Base-by-base conservation (phyloP, 2,797 vertebrate species). In the Rallus crepitans region DNA sequence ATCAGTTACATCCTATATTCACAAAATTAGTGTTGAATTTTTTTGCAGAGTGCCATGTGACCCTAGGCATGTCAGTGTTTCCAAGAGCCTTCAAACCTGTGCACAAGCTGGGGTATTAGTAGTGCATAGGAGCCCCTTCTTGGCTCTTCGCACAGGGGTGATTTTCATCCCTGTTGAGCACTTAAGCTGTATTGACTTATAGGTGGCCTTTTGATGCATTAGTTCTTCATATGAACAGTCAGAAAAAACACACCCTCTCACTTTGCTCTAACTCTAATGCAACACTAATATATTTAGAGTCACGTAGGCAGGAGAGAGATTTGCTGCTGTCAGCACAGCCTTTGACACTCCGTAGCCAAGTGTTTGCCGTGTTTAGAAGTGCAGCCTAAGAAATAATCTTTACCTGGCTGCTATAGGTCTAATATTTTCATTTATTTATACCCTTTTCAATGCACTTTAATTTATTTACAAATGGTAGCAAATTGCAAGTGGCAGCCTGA, bases 261-360 rank as follows among this genome's bases (percentile, higher is more conserved):
- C 64, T 90, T 47, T 75, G 55, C 90, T 87, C 31, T 9, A 33
- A 9, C 52, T 73, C 65, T 24, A 80, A 75, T 47, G 78, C 53
- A 89, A 2, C 83, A 75, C 64, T 76, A 92, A 87, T 76, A 64
- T 66, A 88, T 94, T 95, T 91, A 23, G 80, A 93, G 91, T 90
- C 93, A 96, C 55, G 48, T 63, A 95, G 92, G 75, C 92, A 96
- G 91, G 57, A 70, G 56, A 77, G 72, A 78, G 90, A 95, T 93
- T 80, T 92, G 95, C 94, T 94, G 78, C 93, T 96, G 90, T 97
- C 93, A 94, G 94, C 79, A 2, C 93, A 94, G 85, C 93, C 94
- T 94, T 91, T 94, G 93, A 89, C 85, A 73, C 82, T 87, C 52
- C 53, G 19, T 69, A 94, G 78, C 64, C 68, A 89, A 50, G 61